Conservation (phyloP, 2,113 vertebrate genomes). For the Piprites chloris region DNA sequence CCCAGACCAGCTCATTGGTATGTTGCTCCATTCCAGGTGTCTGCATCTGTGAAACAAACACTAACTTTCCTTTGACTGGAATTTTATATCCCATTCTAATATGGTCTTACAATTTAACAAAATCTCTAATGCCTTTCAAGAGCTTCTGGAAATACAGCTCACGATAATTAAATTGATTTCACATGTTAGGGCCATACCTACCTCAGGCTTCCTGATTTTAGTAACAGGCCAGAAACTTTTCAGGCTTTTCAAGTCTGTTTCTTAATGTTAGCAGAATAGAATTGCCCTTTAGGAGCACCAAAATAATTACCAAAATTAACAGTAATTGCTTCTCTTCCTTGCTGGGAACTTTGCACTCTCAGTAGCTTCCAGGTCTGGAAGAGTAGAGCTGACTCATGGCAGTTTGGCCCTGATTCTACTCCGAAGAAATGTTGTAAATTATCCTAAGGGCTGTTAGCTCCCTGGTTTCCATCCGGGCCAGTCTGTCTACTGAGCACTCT, state of each 20-base stretch:
- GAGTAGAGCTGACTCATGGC: background rate
- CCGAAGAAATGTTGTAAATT: background rate
- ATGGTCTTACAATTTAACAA: fast-evolving
- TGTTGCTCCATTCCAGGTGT: background rate
- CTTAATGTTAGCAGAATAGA: background rate
- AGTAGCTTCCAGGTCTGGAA: background rate
- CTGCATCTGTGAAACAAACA: background rate
- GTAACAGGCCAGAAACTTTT: background rate
- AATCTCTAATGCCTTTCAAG: background rate
- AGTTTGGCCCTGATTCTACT: background rate
- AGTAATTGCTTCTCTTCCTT: background rate
- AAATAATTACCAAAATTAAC: background rate
- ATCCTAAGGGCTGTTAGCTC: background rate
- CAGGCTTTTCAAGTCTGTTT: background rate
- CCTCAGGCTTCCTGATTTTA: background rate
- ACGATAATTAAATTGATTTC: background rate
- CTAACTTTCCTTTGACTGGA: background rate
- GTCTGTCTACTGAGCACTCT: background rate
- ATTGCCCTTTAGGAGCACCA: background rate
- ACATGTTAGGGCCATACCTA: background rate
- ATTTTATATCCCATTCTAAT: background rate
- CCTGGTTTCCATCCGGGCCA: background rate
- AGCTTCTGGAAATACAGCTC: background rate
- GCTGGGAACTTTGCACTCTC: background rate
- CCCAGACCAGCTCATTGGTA: background rate